phyloP scores from a whole-genome alignment of 2,888 invertebrate species.

The Lamproptera curius region DNA sequence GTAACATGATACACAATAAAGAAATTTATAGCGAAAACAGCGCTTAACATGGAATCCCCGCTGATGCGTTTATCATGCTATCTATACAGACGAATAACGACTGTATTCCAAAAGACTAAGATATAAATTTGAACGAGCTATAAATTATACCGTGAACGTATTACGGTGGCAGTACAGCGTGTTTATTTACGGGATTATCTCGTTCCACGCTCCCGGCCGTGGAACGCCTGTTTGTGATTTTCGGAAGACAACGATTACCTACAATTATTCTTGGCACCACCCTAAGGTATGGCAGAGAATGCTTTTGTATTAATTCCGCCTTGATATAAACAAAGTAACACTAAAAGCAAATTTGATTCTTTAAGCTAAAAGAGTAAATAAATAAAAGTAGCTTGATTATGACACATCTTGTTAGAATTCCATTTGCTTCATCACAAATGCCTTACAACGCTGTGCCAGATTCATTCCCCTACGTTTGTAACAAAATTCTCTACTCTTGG shows the following conservation, averaged over 20 bases:
- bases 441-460: no score
- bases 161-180: no score
- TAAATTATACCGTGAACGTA: neutral
- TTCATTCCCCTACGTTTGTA: no score
- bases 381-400: no score
- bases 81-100: neutral
- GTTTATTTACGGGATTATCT: neutral
- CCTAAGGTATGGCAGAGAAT: no score
- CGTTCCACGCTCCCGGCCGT: neutral
- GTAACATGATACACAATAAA: neutral
- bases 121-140: neutral
- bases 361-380: no score
- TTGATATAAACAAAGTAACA: no score
- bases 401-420: no score
- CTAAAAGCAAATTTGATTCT: no score
- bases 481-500: no score
- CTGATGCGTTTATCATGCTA: neutral
- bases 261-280: neutral
- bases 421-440: no score
- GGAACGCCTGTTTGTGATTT: neutral
- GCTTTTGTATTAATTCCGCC: no score
- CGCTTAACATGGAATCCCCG: neutral
- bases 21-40: neutral
- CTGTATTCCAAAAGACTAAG: neutral
- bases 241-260: neutral